A percentile compares a stretch with the other conserved stretches of the same genome.
phyloP scores from a whole-genome alignment of 2,113 vertebrate species.

The Spheniscus mendiculus region DNA sequence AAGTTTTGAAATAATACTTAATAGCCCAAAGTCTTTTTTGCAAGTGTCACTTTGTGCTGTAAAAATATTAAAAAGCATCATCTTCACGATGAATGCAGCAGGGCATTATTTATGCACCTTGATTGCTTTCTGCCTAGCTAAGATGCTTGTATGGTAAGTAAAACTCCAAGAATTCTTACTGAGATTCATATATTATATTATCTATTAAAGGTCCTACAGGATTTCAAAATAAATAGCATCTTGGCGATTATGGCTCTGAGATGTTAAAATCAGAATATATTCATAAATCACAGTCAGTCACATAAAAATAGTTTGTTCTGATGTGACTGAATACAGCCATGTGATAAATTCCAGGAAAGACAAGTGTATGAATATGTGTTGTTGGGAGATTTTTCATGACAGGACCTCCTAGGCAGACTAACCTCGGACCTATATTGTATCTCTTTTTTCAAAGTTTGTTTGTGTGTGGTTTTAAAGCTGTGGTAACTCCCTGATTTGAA shows the following conservation, averaged over 20 bases:
- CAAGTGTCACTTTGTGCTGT: neutral
- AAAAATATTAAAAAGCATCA: neutral
- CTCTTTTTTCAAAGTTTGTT: neutral
- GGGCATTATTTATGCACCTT: neutral
- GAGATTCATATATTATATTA: neutral
- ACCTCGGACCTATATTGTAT: neutral
- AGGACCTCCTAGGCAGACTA: neutral
- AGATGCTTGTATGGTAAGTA: neutral
- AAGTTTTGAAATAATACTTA: neutral
- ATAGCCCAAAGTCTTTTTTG: neutral
- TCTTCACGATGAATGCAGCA: neutral
- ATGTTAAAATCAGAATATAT: neutral
- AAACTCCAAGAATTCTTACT: neutral
- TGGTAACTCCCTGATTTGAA: neutral
- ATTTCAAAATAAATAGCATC: neutral
- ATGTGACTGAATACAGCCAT: neutral
- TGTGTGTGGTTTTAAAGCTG: neutral
- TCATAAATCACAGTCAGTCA: neutral
- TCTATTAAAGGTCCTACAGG: neutral
- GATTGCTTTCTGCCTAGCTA: neutral
- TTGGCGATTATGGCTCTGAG: neutral
- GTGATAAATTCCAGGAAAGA: neutral
- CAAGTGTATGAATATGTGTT: neutral
- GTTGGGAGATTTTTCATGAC: neutral
- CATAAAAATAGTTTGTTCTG: neutral